Conservation (phyloP, 2,113 vertebrate genomes). For the Menura novaehollandiae region DNA sequence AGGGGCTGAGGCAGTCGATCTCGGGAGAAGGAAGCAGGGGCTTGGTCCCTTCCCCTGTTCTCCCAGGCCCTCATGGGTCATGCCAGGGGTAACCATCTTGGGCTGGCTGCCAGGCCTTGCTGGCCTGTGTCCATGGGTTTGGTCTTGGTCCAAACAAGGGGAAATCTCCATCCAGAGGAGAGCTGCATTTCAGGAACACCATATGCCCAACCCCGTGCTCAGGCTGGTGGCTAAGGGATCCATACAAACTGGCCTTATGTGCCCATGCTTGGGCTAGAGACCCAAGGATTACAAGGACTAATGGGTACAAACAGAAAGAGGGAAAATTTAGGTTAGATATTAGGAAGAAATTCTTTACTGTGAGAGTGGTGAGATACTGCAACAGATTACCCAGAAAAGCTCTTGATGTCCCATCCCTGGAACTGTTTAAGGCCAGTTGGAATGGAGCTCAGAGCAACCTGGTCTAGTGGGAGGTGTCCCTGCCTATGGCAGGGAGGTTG, state of each 20-base stretch:
- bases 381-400: neutral
- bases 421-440: neutral
- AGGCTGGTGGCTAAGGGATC: fast-evolving
- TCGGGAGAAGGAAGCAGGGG: neutral
- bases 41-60: fast-evolving
- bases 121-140: fast-evolving
- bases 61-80: fast-evolving
- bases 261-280: neutral
- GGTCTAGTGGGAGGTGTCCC: neutral
- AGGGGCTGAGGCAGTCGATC: fast-evolving
- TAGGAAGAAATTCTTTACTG: neutral
- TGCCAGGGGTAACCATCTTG: fast-evolving
- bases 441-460: neutral
- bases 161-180: neutral
- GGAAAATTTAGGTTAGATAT: neutral
- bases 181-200: neutral
- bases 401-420: neutral
- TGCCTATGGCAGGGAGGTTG: neutral
- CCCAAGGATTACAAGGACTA: neutral
- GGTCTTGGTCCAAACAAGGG: neutral
- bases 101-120: neutral
- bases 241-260: neutral
- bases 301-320: neutral
- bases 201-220: fast-evolving
- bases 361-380: neutral